phyloP scores from a whole-genome alignment of 2,113 vertebrate genomes.

The Indri indri region DNA sequence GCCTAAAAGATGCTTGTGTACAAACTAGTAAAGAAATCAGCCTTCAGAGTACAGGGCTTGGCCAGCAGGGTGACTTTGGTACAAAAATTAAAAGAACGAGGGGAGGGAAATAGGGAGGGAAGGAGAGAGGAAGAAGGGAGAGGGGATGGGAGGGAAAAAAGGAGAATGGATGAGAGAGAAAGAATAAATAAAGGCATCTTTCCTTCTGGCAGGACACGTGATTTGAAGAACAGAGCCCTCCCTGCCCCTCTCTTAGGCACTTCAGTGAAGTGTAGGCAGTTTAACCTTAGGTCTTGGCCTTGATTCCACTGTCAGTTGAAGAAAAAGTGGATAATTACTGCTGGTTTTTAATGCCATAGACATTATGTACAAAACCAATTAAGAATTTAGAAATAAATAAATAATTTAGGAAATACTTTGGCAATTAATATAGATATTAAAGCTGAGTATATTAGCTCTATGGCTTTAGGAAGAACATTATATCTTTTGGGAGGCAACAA shows the following conservation, averaged over 20 bases:
- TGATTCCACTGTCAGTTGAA: background rate
- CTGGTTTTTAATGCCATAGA: background rate
- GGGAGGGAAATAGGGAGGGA: too few relatives aligned
- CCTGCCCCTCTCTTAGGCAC: background rate
- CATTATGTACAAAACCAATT: background rate
- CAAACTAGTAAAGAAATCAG: background rate
- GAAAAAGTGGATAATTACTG: background rate
- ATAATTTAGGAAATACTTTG: background rate
- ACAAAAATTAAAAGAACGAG: background rate
- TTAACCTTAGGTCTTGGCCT: background rate
- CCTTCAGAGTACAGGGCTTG: background rate
- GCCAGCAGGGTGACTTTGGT: background rate
- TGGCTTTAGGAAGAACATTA: background rate
- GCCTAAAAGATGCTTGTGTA: background rate
- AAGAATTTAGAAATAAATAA: background rate
- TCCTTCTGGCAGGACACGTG: background rate
- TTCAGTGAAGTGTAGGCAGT: background rate
- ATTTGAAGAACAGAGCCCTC: background rate
- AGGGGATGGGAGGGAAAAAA: rapidly evolving
- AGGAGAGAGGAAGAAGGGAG: background rate
- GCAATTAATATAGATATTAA: background rate
- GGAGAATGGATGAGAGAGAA: background rate
- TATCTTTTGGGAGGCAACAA: background rate
- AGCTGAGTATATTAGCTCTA: background rate
- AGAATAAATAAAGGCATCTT: background rate